Evolutionary conservation across 2,113 vertebrate genomes (phyloP).

Genomic region (Syngnathus scovelli): DNA sequence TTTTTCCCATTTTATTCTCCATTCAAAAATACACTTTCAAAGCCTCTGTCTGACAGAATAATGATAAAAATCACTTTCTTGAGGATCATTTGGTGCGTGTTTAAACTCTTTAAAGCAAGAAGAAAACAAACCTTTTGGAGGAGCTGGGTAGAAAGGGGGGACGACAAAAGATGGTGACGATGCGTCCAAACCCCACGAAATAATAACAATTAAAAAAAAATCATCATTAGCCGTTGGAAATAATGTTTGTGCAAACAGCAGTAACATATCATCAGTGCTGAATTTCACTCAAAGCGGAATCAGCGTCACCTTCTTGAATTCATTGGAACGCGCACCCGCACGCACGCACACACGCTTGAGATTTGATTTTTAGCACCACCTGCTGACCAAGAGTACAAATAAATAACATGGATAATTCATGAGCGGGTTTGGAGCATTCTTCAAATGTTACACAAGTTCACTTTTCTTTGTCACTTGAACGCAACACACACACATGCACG

Average conservation of each 20-base stretch:
- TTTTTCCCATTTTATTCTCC: constrained; percentile 31
- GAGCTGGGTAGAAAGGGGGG: background rate
- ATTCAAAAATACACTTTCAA: constrained; percentile 36
- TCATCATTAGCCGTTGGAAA: background rate
- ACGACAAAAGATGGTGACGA: constrained; percentile 1
- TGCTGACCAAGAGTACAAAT: constrained; percentile 49
- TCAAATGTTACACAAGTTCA: background rate
- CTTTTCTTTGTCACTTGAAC: background rate
- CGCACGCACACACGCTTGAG: background rate
- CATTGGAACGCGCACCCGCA: background rate
- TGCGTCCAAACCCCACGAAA: constrained; percentile 15
- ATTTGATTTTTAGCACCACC: constrained; percentile 57
- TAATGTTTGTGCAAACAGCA: constrained; percentile 55
- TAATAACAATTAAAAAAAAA: constrained; percentile 2
- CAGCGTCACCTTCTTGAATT: background rate
- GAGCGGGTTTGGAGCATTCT: background rate
- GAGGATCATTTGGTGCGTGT: constrained; percentile 13
- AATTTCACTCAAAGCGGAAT: background rate
- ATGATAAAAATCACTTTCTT: constrained; percentile 7
- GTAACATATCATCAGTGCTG: constrained; percentile 35
- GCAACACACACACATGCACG: constrained; percentile 12
- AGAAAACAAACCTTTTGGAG: background rate
- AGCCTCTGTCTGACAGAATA: constrained; percentile 9
- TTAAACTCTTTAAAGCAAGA: constrained; percentile 13
- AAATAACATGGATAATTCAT: constrained; percentile 41